Evolutionary conservation across 2,113 vertebrate species (phyloP), one percentile per base, ranked within the genome.

Genomic region (Stigmatopora nigra): DNA sequence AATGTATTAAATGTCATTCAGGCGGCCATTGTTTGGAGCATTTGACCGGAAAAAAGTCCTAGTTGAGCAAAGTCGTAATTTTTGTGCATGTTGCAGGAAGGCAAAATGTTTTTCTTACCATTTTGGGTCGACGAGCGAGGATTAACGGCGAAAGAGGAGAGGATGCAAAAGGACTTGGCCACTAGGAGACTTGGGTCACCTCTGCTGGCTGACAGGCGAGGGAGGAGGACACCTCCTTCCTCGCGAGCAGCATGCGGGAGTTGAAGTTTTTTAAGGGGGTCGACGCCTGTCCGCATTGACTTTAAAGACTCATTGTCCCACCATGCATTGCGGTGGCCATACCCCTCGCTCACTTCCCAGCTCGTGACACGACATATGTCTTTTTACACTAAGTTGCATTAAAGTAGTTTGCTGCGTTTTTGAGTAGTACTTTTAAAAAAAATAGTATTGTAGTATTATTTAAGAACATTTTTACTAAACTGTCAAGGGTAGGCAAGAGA

Each of bases 181-280:
- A 17, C 22, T 35, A 2, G 22, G 61, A 63, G 25, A 47, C 22
- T 56, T 31, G 44, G 61, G 61, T 63, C 61, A 63, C 61, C 61
- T 63, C 61, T 49, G 17, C 5, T 16, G 8, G n/a, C 38, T 2
- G 46, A 35, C 61, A 38, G 35, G 1, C 7, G 8, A 35, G 35
- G 15, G 31, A 41, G 38, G 38, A 41, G 38, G 7, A 11, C 46
- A 17, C 16, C 22, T 49, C 45, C 25, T 16, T 49, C 45, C 46
- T 17, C 61, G 5, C 22, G 8, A 22, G 1, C 0, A 8, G 7
- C 5, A 35, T 35, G 4, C 20, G 61, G 61, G 25, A 49, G 4
- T 35, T 36, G 61, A 19, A 63, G 61, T 63, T 31, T 15, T 49
- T 51, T 36, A 5, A n/a, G 5, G 2, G 15, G 0, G 15, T 36